Base-by-base conservation (phyloP, 2,113 vertebrate genomes). In the Lutjanus erythropterus region DNA sequence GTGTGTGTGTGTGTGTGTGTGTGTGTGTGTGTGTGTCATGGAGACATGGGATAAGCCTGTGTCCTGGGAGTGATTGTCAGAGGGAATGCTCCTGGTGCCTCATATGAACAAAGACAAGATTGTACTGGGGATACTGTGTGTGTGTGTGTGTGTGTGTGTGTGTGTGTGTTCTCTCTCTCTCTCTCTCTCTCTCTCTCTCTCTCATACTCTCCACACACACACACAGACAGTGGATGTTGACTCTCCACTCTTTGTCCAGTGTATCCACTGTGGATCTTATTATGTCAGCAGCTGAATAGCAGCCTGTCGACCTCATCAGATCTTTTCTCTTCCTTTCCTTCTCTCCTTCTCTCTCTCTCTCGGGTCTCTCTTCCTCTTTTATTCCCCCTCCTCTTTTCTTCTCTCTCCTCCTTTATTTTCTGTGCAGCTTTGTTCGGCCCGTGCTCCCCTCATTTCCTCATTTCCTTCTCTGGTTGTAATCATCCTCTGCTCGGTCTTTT, bases 261-360 rank as follows among this genome's bases (percentile, higher is more conserved):
- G 33, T 89, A 87, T 91, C 86, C 86, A 66, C 70, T 15, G 44
- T 82, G 81, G 85, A 93, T 93, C 86, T 92, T 67, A 91, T 92
- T 91, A 88, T 87, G 74, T 74, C 67, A 9, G 81, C 9, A 33
- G n/a, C 53, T 92, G 89, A 93, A 93, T 91, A 79, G 83, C 81
- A 25, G 58, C 59, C 62, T n/a, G 58, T 73, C 75, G 61, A 71
- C 80, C 81, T 90, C 90, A 91, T 89, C 88, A 81, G 83, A 89
- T 90, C 81, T 78, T 76, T 70, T 86, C 75, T 85, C 56, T 62
- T 50, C 59, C 71, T 75, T 80, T 90, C 50, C 69, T 85, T 69
- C 31, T 84, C 81, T 84, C 61, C 3, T 52, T 83, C 71, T 79
- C 71, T 81, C 58, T n/a, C n/a, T n/a, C n/a, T n/a, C 61, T 31